These are phyloP conservation scores for Xestia xanthographa DNA, from an alignment of 2,888 invertebrate species.

Conservation along the genomic window DNA sequence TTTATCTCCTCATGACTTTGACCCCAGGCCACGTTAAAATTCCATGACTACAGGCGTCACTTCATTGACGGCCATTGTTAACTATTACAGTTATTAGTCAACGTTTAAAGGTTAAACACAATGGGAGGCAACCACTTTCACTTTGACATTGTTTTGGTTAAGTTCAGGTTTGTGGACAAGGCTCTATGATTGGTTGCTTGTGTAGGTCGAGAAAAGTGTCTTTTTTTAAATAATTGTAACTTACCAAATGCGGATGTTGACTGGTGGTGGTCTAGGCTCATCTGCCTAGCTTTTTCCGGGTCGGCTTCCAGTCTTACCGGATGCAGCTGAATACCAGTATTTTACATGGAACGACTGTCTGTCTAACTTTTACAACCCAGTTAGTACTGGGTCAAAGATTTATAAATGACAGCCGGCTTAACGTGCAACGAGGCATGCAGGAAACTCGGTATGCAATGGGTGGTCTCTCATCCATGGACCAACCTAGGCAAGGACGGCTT, in stretches of 20 bases:
- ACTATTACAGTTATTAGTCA: conserved; percentile 10
- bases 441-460: too few species aligned
- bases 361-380: too few species aligned
- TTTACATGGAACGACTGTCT: too few species aligned
- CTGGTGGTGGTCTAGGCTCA: background rate
- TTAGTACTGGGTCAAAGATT: too few species aligned
- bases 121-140: conserved; percentile 31
- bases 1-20: background rate
- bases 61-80: conserved; percentile 19
- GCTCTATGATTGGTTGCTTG: background rate
- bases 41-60: conserved; percentile 1
- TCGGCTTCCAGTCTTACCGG: background rate
- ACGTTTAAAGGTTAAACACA: conserved; percentile 30
- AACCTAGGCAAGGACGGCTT: too few species aligned
- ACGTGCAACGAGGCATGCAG: too few species aligned
- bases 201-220: background rate
- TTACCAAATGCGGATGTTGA: background rate
- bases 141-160: conserved; percentile 21
- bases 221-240: background rate
- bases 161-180: background rate
- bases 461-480: too few species aligned
- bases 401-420: too few species aligned
- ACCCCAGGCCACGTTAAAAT: background rate
- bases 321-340: background rate
- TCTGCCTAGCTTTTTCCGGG: background rate